Base-by-base conservation (phyloP, 2,113 vertebrate species). In the Castor canadensis region DNA sequence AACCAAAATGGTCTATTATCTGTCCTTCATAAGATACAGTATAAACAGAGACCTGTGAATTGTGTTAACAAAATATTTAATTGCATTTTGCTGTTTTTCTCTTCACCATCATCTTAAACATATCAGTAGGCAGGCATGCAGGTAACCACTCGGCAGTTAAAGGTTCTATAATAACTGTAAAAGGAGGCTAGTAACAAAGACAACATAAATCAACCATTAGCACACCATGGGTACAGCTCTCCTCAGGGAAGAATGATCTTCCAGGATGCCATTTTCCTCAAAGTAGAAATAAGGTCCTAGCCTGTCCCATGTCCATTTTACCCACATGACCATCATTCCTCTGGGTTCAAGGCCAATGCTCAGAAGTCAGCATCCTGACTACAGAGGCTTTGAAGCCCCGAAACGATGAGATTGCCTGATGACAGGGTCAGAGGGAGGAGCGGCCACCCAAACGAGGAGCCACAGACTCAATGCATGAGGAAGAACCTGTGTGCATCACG, bases 401-500 rank as follows among this genome's bases (percentile, higher is more conserved):
- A 6, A 66, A 58, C 58, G 64, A 35, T 12, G 75, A 45, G 26
- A 28, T 0, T 9, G 38, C 38, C 52, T 19, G 89, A 97, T n/a
- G 94, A 89, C 91, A 80, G 12, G 12, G 81, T 87, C 83, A 5
- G 22, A 80, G 38, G 56, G 76, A 38, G 52, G 96, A 95, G 95
- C 54, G 11, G 75, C 96, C 79, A 89, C 9, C 94, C 93, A 89
- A 98, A 95, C 47, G 91, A 95, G 89, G 97, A 97, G 89, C 40
- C 93, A 97, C 97, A 98, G 97, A 80, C 87, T 83, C 96, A 96
- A 79, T 95, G 88, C 77, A 95, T 95, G 90, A 98, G 97, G 98
- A 98, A 96, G 97, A 98, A 98, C 96, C 88, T 95, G 96, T 92
- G 94, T 75, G 95, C 96, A 97, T 97, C 97, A 95, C 81, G 97